Base-by-base conservation (phyloP, 2,888 invertebrate genomes). In the Mesopsocus fuscifrons region DNA sequence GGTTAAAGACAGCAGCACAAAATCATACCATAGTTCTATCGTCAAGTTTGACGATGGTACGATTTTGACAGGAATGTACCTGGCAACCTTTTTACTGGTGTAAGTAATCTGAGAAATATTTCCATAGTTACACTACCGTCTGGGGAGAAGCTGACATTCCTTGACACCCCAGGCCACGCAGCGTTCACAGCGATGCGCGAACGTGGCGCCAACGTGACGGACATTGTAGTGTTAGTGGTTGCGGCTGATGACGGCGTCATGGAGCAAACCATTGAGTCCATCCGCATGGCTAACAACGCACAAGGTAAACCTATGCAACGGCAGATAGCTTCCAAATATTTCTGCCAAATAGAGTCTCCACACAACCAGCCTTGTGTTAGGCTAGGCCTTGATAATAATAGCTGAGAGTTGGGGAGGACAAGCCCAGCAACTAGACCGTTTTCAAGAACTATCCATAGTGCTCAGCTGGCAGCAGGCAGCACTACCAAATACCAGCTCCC, bases 241-340 rank as follows among this genome's bases (percentile, higher is more conserved):
- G 98, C 98, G 2, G 97, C 95, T 0, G 97, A 98, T 61, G 98
- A 98, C 63, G 95, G 98, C 3, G 94, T 97, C 34, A 97, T 94
- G 91, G 84, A 89, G 45, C 98, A 98, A 67, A 98, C 98, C 0
- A 57, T 79, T 2, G 91, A 98, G 63, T 89, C 88, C 21, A 80
- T 98, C 21, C 61, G 74, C 50, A 80, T 88, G 75, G 92, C 92
- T 0, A 69, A 70, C 54, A 72, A 77, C 51, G 79, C 85, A 0
- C 65, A 73, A 49, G 81, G 77, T 77, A 52, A 52, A 50, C 41
- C 26, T 15, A n/a, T n/a, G 26, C 26, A 26, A 26, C 26, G 11
- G 6, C 26, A 20, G 18, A 15, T 17, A 20, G 47, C 46, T 26
- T 18, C 42, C 3, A 33, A 9, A 30, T 3, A 35, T 43, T 11